These are phyloP conservation scores for Heliconius melpomene DNA, from an alignment of 1,140 invertebrate species.

Conservation along the genomic window DNA sequence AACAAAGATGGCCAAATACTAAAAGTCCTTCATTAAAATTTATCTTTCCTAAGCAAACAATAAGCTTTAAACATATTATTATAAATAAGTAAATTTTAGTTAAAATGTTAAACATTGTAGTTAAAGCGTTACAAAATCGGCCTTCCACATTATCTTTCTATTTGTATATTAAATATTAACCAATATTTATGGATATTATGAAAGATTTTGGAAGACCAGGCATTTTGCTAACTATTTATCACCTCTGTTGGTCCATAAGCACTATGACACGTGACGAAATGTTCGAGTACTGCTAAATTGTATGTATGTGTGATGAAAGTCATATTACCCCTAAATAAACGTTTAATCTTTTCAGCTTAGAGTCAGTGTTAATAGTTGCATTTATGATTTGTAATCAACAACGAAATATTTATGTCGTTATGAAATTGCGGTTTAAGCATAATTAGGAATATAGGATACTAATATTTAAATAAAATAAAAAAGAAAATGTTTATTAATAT, in stretches of 20 bases:
- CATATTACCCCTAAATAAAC: not conserved
- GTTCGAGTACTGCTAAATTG: not conserved
- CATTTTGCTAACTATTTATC: slow-evolving; percentile 15
- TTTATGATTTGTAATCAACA: too few species aligned
- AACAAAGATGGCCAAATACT: not conserved
- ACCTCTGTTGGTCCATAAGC: not conserved
- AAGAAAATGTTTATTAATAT: too few species aligned
- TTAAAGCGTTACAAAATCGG: not conserved
- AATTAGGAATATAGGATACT: too few species aligned
- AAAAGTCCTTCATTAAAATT: not conserved
- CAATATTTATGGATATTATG: slow-evolving; percentile 15
- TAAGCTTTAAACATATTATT: not conserved
- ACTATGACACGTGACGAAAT: slow-evolving; percentile 1
- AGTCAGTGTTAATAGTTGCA: not conserved
- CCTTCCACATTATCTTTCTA: slow-evolving; percentile 12
- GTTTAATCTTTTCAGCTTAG: not conserved
- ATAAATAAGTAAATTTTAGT: slow-evolving; percentile 2
- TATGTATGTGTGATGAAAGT: not conserved
- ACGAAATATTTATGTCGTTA: too few species aligned
- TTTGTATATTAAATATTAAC: slow-evolving; percentile 15
- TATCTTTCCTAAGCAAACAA: not conserved
- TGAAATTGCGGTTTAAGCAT: too few species aligned
- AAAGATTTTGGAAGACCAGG: slow-evolving; percentile 10
- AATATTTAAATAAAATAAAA: too few species aligned
- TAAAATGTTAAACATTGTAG: not conserved